Evolutionary conservation across 2,888 invertebrate genomes (phyloP), one percentile per base, ranked within the genome.

Genomic region (Drosophila infuscata): DNA sequence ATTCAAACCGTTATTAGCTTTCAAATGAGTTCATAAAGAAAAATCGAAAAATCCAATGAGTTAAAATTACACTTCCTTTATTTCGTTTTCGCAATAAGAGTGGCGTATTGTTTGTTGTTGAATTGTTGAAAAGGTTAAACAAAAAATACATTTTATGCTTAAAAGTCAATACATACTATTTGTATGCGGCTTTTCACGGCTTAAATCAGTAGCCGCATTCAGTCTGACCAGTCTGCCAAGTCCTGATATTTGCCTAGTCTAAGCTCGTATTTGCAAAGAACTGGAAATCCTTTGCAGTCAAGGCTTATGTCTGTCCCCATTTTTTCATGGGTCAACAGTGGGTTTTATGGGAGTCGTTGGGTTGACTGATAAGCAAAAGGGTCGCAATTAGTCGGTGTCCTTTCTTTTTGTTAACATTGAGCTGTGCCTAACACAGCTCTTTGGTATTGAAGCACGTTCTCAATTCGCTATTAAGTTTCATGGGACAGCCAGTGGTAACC

Each of bases 381-480:
- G 79, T 76, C 82, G 68, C 89, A 85, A 85, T 85, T 85, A 85
- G 88, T 70, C 64, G 76, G 60, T 76, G 80, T 82, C 76, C 70
- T 63, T 68, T 48, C 64, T 54, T 49, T 64, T 64, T 58, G 59
- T 74, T 83, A 74, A 76, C 74, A 72, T 66, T 53, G 70, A 63
- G 62, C 66, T 53, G 41, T 25, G 53, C 57, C 71, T 36, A 41
- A 56, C 64, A 70, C 68, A 65, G 70, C 75, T 73, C 71, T 79
- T 74, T 74, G 74, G 71, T 70, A 89, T 89, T 79, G 79, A 71
- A 69, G 79, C 89, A 85, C 85, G 89, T 83, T 77, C 62, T 64
- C 68, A 56, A 67, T 57, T 62, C 60, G 72, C 82, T 69, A 84
- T 89, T 84, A 81, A 72, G 79, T 84, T 79, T 76, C 82, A 79